Conservation (phyloP, 2,888 invertebrate species). For the Hofmannophila pseudospretella region DNA sequence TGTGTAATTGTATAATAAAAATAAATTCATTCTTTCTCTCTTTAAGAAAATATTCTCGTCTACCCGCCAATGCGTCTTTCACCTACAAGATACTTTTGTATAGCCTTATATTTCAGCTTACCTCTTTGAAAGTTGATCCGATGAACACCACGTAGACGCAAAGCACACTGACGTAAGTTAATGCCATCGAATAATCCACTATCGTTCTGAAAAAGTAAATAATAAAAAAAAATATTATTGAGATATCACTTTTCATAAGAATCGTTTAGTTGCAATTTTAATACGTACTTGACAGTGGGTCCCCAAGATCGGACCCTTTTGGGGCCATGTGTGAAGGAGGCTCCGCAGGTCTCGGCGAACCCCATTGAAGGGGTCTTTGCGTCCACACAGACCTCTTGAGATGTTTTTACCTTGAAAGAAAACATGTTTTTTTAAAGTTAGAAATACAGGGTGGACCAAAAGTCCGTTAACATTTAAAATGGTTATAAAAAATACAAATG, state of each 20-base stretch:
- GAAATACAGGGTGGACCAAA: too few relatives aligned
- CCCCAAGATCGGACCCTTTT: conserved; percentile 78
- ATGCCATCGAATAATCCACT: conserved; percentile 80
- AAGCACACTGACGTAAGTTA: conserved; percentile 83
- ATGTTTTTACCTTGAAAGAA: conserved; percentile 81
- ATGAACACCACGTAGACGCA: conserved; percentile 89
- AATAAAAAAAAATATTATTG: too few relatives aligned
- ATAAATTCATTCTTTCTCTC: too few relatives aligned
- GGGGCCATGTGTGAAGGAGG: conserved; percentile 88
- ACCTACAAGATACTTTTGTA: too few relatives aligned
- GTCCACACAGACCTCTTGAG: conserved; percentile 84
- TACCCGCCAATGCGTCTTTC: too few relatives aligned
- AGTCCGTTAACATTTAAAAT: too few relatives aligned
- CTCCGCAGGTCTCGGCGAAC: conserved; percentile 90
- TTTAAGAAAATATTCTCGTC: too few relatives aligned
- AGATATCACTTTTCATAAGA: not conserved
- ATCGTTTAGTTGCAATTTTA: not conserved
- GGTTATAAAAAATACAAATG: too few relatives aligned
- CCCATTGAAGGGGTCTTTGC: conserved; percentile 85
- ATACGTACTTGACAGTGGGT: conserved; percentile 77
- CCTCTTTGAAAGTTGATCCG: conserved; percentile 81
- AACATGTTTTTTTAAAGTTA: not conserved
- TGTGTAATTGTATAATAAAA: too few relatives aligned
- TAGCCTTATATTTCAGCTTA: too few relatives aligned
- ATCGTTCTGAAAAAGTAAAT: conserved; percentile 70